A percentile compares a stretch with the other conserved stretches of the same genome.
Conservation (phyloP, 2,888 invertebrate genomes). For the Cosmia trapezina region DNA sequence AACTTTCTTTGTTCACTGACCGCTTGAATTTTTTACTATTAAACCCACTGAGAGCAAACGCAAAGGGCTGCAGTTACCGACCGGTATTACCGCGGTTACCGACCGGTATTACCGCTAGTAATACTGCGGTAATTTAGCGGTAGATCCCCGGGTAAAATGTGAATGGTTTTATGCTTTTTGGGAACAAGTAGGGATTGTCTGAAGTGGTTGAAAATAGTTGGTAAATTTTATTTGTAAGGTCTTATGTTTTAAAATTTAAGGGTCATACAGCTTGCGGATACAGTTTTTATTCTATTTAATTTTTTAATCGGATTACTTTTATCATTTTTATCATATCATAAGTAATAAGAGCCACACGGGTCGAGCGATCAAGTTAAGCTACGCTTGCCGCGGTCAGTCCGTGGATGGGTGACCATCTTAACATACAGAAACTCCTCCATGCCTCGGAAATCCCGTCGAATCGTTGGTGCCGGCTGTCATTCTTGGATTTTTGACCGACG, state of each 20-base stretch:
- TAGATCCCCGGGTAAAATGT: constrained; percentile 67
- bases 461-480: too few species aligned
- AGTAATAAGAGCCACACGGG: too few species aligned
- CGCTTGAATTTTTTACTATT: constrained; percentile 86
- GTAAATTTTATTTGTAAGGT: constrained; percentile 33
- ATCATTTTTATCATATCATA: too few species aligned
- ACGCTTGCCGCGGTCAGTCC: too few species aligned
- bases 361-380: too few species aligned
- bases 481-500: too few species aligned
- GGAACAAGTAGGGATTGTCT: constrained; percentile 72
- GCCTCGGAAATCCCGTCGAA: too few species aligned
- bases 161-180: constrained; percentile 71
- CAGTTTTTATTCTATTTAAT: background rate
- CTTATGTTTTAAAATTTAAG: constrained; percentile 6
- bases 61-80: constrained; percentile 55
- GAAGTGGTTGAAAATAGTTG: constrained; percentile 67
- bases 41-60: constrained; percentile 76
- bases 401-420: too few species aligned
- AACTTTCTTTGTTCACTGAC: constrained; percentile 87
- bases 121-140: constrained; percentile 68
- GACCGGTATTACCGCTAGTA: constrained; percentile 44
- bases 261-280: background rate
- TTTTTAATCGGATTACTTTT: background rate
- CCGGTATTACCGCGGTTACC: constrained; percentile 46
- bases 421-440: too few species aligned